Evolutionary conservation across 2,113 vertebrate genomes (phyloP).

Genomic region (Poeciliopsis turrubarensis): DNA sequence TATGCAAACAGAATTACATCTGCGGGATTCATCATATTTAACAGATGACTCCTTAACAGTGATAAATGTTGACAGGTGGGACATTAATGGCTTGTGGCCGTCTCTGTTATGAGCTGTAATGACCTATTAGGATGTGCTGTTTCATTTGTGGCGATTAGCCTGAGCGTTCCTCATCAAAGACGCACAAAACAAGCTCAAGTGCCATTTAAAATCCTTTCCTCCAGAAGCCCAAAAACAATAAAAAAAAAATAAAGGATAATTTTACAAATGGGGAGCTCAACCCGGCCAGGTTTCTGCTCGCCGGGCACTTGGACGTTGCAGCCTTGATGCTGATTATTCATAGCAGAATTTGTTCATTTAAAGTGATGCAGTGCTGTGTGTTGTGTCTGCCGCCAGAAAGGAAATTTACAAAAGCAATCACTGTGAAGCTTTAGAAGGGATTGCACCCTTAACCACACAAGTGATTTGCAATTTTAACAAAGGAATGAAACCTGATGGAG

Average conservation of each 20-base stretch:
- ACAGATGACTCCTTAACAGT: conserved; percentile 37
- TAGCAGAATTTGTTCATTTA: conserved; percentile 29
- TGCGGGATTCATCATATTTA: conserved; percentile 42
- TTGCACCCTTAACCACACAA: neutral
- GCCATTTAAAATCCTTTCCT: conserved; percentile 2
- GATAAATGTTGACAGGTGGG: conserved; percentile 44
- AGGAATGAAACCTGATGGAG: neutral
- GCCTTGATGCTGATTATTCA: conserved; percentile 42
- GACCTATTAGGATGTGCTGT: conserved; percentile 21
- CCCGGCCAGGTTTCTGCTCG: neutral
- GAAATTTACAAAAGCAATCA: neutral
- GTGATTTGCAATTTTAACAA: conserved; percentile 1
- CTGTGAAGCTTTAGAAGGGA: conserved; percentile 8
- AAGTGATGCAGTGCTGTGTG: conserved; percentile 27
- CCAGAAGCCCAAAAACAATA: neutral
- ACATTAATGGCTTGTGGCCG: conserved; percentile 31
- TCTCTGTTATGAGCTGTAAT: conserved; percentile 39
- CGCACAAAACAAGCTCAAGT: neutral
- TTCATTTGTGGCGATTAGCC: conserved; percentile 15
- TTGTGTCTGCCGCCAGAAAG: conserved; percentile 18
- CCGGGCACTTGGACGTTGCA: neutral
- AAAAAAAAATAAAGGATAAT: neutral
- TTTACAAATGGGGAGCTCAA: neutral
- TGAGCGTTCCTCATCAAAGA: conserved; percentile 9
- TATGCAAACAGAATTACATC: conserved; percentile 26